Conservation (phyloP, 2,113 vertebrate species). For the Istiophorus platypterus region DNA sequence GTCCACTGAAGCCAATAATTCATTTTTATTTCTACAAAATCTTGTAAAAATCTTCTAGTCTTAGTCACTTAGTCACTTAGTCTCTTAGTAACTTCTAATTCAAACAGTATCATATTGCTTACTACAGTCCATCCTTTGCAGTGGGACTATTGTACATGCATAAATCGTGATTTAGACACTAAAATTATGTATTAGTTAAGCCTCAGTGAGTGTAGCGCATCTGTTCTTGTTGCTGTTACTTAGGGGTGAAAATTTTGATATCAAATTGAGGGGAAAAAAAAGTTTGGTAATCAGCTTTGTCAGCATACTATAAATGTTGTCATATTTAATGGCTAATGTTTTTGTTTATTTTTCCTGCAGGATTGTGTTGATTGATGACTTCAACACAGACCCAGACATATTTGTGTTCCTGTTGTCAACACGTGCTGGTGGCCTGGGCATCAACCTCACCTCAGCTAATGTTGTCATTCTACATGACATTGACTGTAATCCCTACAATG, state of each 20-base stretch:
- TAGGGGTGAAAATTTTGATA: neutral
- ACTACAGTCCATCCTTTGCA: neutral
- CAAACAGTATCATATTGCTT: neutral
- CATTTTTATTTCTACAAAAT: neutral
- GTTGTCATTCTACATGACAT: constrained; percentile 98
- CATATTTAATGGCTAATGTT: neutral
- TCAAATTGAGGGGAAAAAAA: neutral
- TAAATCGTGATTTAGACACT: too few species aligned
- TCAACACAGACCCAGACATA: constrained; percentile 93
- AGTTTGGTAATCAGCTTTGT: neutral
- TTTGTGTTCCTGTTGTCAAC: constrained; percentile 98
- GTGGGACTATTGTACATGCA: too few species aligned
- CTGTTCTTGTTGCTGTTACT: neutral
- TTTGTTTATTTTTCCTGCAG: constrained; percentile 78
- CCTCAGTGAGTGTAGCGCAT: neutral
- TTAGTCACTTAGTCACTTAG: too few species aligned
- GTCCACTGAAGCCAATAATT: neutral
- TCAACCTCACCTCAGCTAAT: constrained; percentile 97
- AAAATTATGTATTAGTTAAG: neutral
- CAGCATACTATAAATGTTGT: neutral
- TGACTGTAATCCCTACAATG: constrained; percentile 98
- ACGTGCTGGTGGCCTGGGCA: constrained; percentile 96
- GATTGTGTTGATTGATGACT: constrained; percentile 96
- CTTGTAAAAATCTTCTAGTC: neutral
- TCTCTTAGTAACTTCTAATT: neutral